Evolutionary conservation across 2,113 vertebrate species (phyloP).

Genomic region (Dasypus novemcinctus): DNA sequence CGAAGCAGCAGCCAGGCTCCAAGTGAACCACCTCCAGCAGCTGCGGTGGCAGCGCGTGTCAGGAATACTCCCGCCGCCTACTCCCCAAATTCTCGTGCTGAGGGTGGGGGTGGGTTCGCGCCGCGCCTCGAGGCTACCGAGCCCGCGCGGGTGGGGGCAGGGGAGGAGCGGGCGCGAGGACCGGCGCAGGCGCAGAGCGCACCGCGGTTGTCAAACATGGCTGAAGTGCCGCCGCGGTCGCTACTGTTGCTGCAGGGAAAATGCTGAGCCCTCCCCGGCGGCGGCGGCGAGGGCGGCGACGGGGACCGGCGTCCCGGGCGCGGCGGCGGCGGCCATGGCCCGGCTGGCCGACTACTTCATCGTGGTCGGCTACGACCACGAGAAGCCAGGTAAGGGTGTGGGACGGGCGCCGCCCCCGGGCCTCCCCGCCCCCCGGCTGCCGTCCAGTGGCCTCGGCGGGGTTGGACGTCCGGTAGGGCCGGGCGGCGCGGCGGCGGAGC

Average conservation of each 20-base stretch:
- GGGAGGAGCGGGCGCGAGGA: slow-evolving; percentile 57
- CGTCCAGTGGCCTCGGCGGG: slow-evolving; percentile 70
- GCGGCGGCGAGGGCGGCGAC: slow-evolving; percentile 76
- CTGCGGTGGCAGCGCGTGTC: not conserved
- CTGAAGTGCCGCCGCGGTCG: slow-evolving; percentile 87
- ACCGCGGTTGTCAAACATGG: slow-evolving; percentile 94
- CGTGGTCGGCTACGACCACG: slow-evolving; percentile 95
- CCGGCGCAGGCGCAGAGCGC: slow-evolving; percentile 90
- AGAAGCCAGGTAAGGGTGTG: slow-evolving; percentile 92
- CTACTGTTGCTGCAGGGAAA: slow-evolving; percentile 86
- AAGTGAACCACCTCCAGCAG: not conserved
- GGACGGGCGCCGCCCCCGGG: slow-evolving; percentile 78
- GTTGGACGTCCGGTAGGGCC: slow-evolving; percentile 49
- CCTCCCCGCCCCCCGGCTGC: slow-evolving; percentile 63
- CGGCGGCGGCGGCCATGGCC: slow-evolving; percentile 88
- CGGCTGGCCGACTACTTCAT: slow-evolving; percentile 96
- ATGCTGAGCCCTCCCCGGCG: slow-evolving; percentile 92
- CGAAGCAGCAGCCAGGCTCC: not conserved
- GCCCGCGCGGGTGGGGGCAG: slow-evolving; percentile 17
- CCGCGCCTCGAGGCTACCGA: rapidly evolving
- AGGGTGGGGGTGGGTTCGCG: not conserved
- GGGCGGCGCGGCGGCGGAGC: not conserved
- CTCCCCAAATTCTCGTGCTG: rapidly evolving
- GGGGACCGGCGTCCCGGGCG: slow-evolving; percentile 64
- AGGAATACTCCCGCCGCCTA: not conserved